phyloP scores from a whole-genome alignment of 2,797 vertebrate species.

The Sus cebifrons region DNA sequence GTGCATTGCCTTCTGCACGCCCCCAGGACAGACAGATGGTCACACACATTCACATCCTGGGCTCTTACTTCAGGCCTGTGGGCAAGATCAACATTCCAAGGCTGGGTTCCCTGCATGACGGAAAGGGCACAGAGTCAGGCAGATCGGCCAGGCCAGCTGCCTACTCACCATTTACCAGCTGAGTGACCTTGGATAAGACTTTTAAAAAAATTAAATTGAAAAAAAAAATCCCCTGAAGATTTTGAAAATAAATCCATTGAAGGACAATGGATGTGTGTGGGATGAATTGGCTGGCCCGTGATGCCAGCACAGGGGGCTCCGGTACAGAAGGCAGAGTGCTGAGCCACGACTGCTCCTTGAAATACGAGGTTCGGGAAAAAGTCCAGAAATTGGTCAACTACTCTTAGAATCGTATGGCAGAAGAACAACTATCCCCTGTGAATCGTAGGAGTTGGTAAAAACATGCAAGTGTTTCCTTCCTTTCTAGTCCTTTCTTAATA shows the following conservation, averaged over 20 bases:
- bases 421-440: not conserved
- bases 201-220: constrained; percentile 16
- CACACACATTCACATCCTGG: constrained; percentile 34
- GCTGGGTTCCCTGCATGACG: not conserved
- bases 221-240: not conserved
- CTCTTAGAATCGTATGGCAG: not conserved
- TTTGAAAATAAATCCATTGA: not conserved
- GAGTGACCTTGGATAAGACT: not conserved
- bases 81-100: constrained; percentile 72
- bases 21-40: constrained; percentile 61
- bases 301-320: not conserved
- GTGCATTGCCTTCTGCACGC: not conserved
- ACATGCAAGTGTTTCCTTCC: not conserved
- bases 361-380: not conserved
- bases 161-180: not conserved
- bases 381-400: not conserved
- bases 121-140: not conserved
- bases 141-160: not conserved
- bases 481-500: not conserved
- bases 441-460: not conserved
- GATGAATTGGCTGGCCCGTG: not conserved
- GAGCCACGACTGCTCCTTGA: not conserved
- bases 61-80: constrained; percentile 35
- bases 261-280: not conserved
- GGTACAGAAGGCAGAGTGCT: not conserved